phyloP scores from a whole-genome alignment of 2,888 invertebrate genomes.

The Drosophila macrothrix region DNA sequence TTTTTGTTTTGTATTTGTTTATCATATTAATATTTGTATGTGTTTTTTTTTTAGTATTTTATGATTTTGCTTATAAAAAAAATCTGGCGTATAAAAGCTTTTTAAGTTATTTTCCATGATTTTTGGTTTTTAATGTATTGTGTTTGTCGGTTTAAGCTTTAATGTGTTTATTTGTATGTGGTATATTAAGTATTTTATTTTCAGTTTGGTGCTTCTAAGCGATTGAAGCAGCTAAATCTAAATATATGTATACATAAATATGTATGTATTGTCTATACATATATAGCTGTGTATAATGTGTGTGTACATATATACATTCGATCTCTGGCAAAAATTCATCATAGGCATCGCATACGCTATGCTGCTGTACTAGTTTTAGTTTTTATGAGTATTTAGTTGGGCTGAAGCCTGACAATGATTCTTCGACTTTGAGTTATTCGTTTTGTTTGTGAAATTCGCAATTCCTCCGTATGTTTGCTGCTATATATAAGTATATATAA shows the following conservation, averaged over 20 bases:
- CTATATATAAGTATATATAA: constrained; percentile 54
- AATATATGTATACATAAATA: constrained; percentile 31
- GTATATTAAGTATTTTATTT: constrained; percentile 25
- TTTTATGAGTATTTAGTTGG: constrained; percentile 37
- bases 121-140: constrained; percentile 13
- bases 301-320: constrained; percentile 54
- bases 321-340: constrained; percentile 59
- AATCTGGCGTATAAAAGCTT: constrained; percentile 77
- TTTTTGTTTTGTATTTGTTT: constrained; percentile 36
- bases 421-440: constrained; percentile 20
- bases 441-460: constrained; percentile 48
- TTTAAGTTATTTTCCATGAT: constrained; percentile 40
- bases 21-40: constrained; percentile 38
- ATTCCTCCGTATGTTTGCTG: constrained; percentile 55
- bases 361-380: constrained; percentile 20
- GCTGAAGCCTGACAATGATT: constrained; percentile 21
- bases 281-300: constrained; percentile 26
- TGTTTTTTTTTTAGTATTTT: constrained; percentile 40
- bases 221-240: constrained; percentile 44
- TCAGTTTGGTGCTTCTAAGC: constrained; percentile 61
- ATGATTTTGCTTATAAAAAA: constrained; percentile 69
- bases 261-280: constrained; percentile 44
- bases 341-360: constrained; percentile 23
- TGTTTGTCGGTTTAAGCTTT: constrained; percentile 29
- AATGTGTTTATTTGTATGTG: constrained; percentile 35